Evolutionary conservation across 1,140 invertebrate species (phyloP), one percentile per base, ranked within the genome.

Genomic region (Acromyrmex echinatior): DNA sequence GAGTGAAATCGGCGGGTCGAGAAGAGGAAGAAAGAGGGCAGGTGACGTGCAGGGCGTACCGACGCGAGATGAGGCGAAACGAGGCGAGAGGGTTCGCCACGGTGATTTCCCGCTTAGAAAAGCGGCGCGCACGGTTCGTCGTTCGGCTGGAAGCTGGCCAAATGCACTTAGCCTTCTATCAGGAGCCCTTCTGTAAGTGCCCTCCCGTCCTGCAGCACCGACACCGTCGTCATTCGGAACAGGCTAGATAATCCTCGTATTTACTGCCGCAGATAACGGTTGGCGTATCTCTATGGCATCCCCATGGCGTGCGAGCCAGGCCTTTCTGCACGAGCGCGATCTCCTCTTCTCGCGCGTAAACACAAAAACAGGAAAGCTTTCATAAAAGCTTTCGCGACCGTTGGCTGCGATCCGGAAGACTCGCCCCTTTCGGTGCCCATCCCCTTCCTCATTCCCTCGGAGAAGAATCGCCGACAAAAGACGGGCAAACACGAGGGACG

Each of bases 151-250:
- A 94, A 92, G 73, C 91, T 90, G 78, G 93, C 94, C 94, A 95
- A 95, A 94, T 93, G 92, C 94, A 95, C 94, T 95, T 93, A 95
- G 73, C 91, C 90, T 93, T 94, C 94, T 93, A 94, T 94, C 94
- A 92, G 88, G 79, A 84, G 56, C 80, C 21, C 35, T 31, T 49
- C 89, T 51, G 28, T 68, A 73, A 86, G 21, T 63, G 39, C 31
- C 78, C 86, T 62, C 77, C 63, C 60, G 66, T 80, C 78, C 39
- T 39, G 45, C 35, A n/a, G 28, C 53, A 53, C 49, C 49, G 56
- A 86, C 58, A 70, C 70, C 65, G 21, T 51, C 45, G 71, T 74
- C 58, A 73, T 63, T 16, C 53, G 53, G 35, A 70, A 74, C 74
- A 88, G 82, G 70, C 76, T 71, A 93, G 93, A 93, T 93, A 92